A percentile compares a stretch with the other conserved stretches of the same genome.
phyloP scores from a whole-genome alignment of 1,140 invertebrate genomes.

The Holcopasites calliopsidis region DNA sequence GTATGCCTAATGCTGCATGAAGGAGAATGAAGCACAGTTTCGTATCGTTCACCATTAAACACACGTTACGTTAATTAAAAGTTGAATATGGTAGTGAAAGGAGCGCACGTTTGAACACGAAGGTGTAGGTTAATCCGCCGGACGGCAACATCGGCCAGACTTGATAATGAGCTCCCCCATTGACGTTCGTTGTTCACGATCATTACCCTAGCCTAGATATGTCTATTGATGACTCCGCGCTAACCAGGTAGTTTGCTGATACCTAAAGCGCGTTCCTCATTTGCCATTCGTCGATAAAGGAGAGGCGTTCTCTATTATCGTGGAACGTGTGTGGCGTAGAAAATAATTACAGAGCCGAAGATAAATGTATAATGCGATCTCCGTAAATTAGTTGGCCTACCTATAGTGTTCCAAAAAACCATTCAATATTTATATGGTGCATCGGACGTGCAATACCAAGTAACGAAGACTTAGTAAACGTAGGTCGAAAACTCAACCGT shows the following conservation, averaged over 20 bases:
- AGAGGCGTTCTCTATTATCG: slow-evolving; percentile 19
- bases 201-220: slow-evolving; percentile 22
- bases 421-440: too few relatives aligned
- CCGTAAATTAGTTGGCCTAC: background rate
- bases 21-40: background rate
- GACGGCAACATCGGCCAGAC: background rate
- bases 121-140: background rate
- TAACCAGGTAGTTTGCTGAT: background rate
- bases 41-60: background rate
- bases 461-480: too few relatives aligned
- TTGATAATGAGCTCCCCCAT: slow-evolving; percentile 13
- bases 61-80: slow-evolving; percentile 19
- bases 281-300: slow-evolving; percentile 57
- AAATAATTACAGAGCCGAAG: background rate
- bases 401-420: too few relatives aligned
- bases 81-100: background rate
- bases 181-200: slow-evolving; percentile 17
- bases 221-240: slow-evolving; percentile 4
- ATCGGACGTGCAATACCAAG: too few relatives aligned
- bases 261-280: slow-evolving; percentile 32
- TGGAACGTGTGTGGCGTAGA: background rate
- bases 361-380: background rate
- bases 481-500: too few relatives aligned
- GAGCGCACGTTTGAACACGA: background rate
- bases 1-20: background rate